These are phyloP conservation scores for Strigamia crassipes DNA, from an alignment of 2,888 invertebrate genomes.

Conservation along the genomic window DNA sequence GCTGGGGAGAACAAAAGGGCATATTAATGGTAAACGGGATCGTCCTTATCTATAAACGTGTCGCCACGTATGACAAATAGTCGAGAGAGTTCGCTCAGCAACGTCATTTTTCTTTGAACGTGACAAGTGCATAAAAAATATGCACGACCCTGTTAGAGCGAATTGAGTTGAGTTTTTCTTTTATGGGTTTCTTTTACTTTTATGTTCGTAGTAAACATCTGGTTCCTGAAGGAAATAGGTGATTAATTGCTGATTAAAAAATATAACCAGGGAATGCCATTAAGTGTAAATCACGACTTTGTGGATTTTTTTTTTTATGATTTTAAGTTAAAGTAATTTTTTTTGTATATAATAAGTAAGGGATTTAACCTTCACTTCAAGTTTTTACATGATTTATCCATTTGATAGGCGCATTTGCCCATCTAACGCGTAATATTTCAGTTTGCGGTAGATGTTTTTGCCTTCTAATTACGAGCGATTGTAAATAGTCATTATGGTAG, in stretches of 20 bases:
- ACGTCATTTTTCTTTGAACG: slow-evolving; percentile 37
- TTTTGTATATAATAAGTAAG: no score
- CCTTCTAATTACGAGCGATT: no score
- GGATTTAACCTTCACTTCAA: no score
- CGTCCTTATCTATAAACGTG: slow-evolving; percentile 33
- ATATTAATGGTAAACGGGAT: slow-evolving; percentile 33
- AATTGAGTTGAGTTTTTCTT: neutral
- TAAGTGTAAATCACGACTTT: slow-evolving; percentile 10
- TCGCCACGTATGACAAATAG: slow-evolving; percentile 32
- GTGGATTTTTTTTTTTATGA: neutral
- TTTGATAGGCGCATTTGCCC: no score
- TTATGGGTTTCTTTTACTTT: slow-evolving; percentile 24
- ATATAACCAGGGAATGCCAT: neutral
- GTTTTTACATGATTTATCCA: no score
- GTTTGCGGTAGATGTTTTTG: no score
- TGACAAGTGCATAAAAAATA: slow-evolving; percentile 27
- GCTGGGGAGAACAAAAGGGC: slow-evolving; percentile 11
- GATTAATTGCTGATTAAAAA: slow-evolving; percentile 1
- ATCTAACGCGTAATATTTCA: no score
- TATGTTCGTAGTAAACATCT: neutral
- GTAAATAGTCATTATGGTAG: no score
- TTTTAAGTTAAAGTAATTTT: no score
- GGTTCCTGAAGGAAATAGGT: neutral
- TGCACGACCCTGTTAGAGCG: neutral
- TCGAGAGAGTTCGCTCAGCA: neutral